These are phyloP conservation scores for Myotis planiceps DNA, from an alignment of 2,797 vertebrate genomes.

Conservation along the genomic window DNA sequence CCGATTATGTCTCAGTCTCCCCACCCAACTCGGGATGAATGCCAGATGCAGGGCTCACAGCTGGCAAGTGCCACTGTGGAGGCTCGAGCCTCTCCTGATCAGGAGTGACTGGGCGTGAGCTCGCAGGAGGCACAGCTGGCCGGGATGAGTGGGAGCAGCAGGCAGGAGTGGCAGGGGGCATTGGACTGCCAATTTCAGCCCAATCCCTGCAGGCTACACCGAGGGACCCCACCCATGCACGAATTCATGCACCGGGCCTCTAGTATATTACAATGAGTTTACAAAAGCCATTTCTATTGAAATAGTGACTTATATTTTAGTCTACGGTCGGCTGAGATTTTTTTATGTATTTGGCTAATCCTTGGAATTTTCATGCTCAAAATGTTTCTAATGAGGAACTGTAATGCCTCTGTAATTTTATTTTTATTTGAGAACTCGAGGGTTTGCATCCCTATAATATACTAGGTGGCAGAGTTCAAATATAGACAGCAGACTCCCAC, in stretches of 20 bases:
- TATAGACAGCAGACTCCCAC: not conserved
- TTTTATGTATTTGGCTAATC: not conserved
- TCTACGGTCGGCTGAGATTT: not conserved
- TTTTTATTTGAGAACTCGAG: slow-evolving; percentile 13
- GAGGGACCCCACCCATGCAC: no score
- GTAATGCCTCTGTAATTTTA: not conserved
- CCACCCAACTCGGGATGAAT: rapidly evolving
- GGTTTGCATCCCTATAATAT: not conserved
- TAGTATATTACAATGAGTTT: not conserved
- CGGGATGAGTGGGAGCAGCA: no score
- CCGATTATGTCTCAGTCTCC: no score
- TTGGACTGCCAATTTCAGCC: no score
- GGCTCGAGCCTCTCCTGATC: no score
- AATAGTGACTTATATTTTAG: not conserved
- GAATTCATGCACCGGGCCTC: no score
- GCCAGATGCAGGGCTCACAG: no score
- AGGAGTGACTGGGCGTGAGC: no score
- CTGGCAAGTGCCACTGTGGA: no score
- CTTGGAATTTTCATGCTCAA: not conserved
- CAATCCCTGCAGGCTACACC: no score
- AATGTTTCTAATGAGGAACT: not conserved
- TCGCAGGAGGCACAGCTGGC: no score
- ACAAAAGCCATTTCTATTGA: not conserved
- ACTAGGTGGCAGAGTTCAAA: not conserved
- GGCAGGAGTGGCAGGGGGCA: no score